Base-by-base conservation (phyloP, 2,797 vertebrate genomes). In the Bovichtus variegatus region DNA sequence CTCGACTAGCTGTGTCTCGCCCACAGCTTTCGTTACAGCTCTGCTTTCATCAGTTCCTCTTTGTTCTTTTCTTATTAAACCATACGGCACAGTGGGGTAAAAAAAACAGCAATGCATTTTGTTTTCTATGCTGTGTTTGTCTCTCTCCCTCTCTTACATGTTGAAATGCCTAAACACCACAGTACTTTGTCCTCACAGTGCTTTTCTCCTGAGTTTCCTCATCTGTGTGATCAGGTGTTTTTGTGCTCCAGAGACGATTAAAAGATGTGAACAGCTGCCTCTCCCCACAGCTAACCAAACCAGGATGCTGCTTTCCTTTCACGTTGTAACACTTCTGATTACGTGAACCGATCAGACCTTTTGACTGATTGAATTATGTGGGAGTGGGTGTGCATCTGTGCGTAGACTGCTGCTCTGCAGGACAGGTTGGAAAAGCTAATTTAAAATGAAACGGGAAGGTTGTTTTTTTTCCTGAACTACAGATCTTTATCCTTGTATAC, bases 191-290 rank as follows among this genome's bases (percentile, higher is more conserved):
- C 76, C 82, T 85, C 68, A 71, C 66, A 69, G 80, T 74, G 67
- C 74, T 55, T 21, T 80, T 81, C 87, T 82, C 85, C 80, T 61
- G 46, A 84, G 65, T 66, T 76, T 86, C 74, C 50, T 72, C 59
- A 1, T 78, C 68, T 69, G 46, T 77, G 85, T 68, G 81, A 74
- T 84, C 75, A 77, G 77, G 60, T 84, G 84, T 80, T 73, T 78
- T 68, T 75, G 82, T 74, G 77, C 68, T 83, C 74, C 8, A 23
- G 76, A 84, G 78, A 81, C 68, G 57, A 71, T 81, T 53, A 34
- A 41, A 67, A 64, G 78, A 69, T 49, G 43, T 59, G 62, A 81
- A 79, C 88, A 91, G 85, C 85, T 89, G 85, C 75, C 60, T 71
- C 62, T 74, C 29, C 25, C 29, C 70, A 47, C 58, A 73, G 57